A percentile compares a stretch with the other conserved stretches of the same genome.
Conservation (phyloP, 2,888 invertebrate species). For the Luperina nickerlii region DNA sequence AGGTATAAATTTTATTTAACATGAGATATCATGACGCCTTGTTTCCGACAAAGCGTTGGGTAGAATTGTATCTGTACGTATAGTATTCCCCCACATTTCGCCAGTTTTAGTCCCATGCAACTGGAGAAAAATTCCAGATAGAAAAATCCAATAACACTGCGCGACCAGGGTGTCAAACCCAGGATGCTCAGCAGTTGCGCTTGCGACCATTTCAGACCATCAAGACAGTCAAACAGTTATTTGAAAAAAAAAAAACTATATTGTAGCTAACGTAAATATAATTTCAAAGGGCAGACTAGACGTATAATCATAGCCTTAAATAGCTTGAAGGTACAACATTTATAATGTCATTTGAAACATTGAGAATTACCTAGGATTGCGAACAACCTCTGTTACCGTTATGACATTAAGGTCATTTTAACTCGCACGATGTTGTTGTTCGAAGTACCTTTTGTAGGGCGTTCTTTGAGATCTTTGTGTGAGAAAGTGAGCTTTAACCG, state of each 20-base stretch:
- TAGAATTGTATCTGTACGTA: no score
- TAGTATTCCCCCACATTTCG: no score
- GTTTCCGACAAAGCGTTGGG: no score
- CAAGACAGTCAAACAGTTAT: background rate
- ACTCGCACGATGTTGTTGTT: constrained; percentile 61
- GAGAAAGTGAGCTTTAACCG: constrained; percentile 29
- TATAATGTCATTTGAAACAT: constrained; percentile 52
- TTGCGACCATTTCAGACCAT: no score
- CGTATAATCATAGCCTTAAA: constrained; percentile 33
- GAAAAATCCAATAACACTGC: no score
- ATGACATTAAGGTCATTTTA: constrained; percentile 61
- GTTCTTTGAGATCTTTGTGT: constrained; percentile 4
- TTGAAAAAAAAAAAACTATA: background rate
- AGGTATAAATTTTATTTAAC: no score
- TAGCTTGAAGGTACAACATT: constrained; percentile 26
- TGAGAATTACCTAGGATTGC: constrained; percentile 44
- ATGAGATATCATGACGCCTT: no score
- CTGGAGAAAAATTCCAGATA: no score
- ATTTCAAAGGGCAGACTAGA: constrained; percentile 3
- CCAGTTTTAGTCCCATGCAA: no score
- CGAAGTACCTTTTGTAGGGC: constrained; percentile 22
- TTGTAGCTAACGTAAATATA: background rate
- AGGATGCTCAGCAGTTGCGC: background rate
- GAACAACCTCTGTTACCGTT: constrained; percentile 41
- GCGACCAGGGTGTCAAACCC: background rate